A percentile compares a stretch with the other conserved stretches of the same genome.
phyloP scores from a whole-genome alignment of 2,113 vertebrate genomes.

The Gasterosteus nipponicus region DNA sequence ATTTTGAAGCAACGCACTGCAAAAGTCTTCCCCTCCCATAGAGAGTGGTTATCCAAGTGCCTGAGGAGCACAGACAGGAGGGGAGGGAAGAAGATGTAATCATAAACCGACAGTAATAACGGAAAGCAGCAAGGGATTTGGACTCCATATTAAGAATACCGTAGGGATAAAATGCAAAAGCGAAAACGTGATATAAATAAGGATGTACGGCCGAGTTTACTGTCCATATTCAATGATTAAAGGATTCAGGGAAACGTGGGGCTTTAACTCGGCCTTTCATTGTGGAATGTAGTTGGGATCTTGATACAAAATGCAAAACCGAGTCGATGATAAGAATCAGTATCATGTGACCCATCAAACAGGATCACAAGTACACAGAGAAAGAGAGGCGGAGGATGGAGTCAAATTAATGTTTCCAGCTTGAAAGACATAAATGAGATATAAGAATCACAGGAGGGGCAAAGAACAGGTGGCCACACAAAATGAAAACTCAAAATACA shows the following conservation, averaged over 20 bases:
- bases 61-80: constrained; percentile 70
- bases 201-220: neutral
- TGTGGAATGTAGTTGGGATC: neutral
- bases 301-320: neutral
- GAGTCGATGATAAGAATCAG: neutral
- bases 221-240: neutral
- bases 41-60: constrained; percentile 95
- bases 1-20: constrained; percentile 97
- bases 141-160: neutral
- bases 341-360: neutral
- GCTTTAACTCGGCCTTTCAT: neutral
- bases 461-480: neutral
- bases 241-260: neutral
- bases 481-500: no score
- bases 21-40: constrained; percentile 96
- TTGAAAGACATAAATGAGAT: constrained; percentile 16
- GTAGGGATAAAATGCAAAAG: no score
- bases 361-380: neutral
- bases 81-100: constrained; percentile 32
- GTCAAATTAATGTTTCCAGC: neutral
- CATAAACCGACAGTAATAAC: constrained; percentile 25
- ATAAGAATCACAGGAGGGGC: neutral
- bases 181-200: no score
- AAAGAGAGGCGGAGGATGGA: neutral
- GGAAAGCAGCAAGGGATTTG: constrained; percentile 9